Conservation (phyloP, 2,888 invertebrate species). For the Thysanoteuthis rhombus region DNA sequence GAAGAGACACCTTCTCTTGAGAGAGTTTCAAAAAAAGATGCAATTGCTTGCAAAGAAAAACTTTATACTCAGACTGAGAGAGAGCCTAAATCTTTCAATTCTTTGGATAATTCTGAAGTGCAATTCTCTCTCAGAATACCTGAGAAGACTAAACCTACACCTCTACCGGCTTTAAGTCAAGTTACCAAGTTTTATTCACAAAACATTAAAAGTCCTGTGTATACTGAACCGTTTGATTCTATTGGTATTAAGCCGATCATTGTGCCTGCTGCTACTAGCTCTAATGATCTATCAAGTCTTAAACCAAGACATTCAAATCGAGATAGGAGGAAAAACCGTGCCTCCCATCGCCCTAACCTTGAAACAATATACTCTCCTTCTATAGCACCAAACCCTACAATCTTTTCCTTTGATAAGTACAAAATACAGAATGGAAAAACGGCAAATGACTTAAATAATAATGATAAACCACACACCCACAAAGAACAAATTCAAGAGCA, state of each 20-base stretch:
- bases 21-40: not conserved
- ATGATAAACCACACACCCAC: slow-evolving; percentile 13
- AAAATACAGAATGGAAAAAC: not conserved
- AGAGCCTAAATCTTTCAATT: not conserved
- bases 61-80: not conserved
- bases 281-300: not conserved
- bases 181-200: slow-evolving; percentile 43
- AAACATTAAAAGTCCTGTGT: slow-evolving; percentile 54
- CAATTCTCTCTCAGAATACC: not conserved
- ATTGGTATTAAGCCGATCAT: slow-evolving; percentile 49
- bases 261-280: not conserved
- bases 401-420: slow-evolving; percentile 29
- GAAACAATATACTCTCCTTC: slow-evolving; percentile 49
- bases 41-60: not conserved
- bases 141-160: slow-evolving; percentile 43
- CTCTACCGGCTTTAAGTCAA: slow-evolving; percentile 34
- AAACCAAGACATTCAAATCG: not conserved
- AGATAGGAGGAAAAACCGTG: slow-evolving; percentile 29
- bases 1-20: not conserved
- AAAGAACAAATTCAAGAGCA: slow-evolving; percentile 24
- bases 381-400: not conserved
- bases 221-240: slow-evolving; percentile 70
- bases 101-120: not conserved
- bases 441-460: not conserved
- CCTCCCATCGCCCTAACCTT: slow-evolving; percentile 40